phyloP scores from a whole-genome alignment of 2,888 invertebrate genomes.

The Liodrosophila aerea region DNA sequence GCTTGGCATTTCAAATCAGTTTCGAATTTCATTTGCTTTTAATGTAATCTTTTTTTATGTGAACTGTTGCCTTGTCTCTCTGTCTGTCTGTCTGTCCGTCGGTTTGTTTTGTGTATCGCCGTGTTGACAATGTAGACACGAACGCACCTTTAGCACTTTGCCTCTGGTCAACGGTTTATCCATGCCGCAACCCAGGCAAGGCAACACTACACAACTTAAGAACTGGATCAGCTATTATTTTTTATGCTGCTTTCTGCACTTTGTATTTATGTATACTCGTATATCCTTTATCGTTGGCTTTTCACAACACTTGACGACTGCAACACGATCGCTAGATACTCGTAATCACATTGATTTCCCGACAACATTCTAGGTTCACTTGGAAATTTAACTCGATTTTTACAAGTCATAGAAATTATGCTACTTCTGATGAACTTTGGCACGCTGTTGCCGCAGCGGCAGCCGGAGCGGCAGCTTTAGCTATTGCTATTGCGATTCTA shows the following conservation, averaged over 20 bases:
- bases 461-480: too few relatives aligned
- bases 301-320: slow-evolving; percentile 23
- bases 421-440: slow-evolving; percentile 41
- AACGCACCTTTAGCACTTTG: slow-evolving; percentile 71
- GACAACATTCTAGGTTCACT: not conserved
- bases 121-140: slow-evolving; percentile 38
- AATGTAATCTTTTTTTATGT: slow-evolving; percentile 49
- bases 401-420: slow-evolving; percentile 21
- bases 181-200: slow-evolving; percentile 26
- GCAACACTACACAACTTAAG: slow-evolving; percentile 8
- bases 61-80: slow-evolving; percentile 20
- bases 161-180: slow-evolving; percentile 38
- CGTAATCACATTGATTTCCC: not conserved
- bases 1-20: slow-evolving; percentile 59
- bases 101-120: slow-evolving; percentile 47
- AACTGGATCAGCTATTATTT: slow-evolving; percentile 6
- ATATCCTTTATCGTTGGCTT: slow-evolving; percentile 31
- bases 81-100: not conserved
- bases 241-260: not conserved
- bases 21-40: slow-evolving; percentile 63
- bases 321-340: not conserved
- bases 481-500: too few relatives aligned
- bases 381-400: not conserved
- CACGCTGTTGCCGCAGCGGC: slow-evolving; percentile 16
- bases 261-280: slow-evolving; percentile 8